These are phyloP conservation scores for Shinisaurus crocodilurus DNA, from an alignment of 2,113 vertebrate genomes.

Conservation along the genomic window DNA sequence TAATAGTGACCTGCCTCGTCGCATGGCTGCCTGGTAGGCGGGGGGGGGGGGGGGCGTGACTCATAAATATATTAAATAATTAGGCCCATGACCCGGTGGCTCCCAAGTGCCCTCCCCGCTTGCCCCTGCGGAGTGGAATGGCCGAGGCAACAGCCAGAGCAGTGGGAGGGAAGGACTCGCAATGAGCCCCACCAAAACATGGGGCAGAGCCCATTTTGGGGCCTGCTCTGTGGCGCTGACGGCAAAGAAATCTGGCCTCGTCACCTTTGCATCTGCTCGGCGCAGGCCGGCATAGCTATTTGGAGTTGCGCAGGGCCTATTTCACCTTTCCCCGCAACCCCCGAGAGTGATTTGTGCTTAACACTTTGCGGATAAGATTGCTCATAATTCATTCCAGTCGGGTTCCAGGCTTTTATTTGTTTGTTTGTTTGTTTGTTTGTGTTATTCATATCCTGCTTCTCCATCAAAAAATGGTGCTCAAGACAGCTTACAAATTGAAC, in stretches of 20 bases:
- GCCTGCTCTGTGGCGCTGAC: too few relatives aligned
- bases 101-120: too few relatives aligned
- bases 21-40: neutral
- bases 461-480: too few relatives aligned
- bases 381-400: neutral
- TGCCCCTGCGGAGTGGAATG: too few relatives aligned
- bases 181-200: neutral
- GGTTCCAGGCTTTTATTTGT: neutral
- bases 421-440: too few relatives aligned
- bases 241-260: neutral
- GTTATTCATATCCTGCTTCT: too few relatives aligned
- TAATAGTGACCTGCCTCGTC: neutral
- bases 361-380: neutral
- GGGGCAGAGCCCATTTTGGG: neutral
- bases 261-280: neutral
- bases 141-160: too few relatives aligned
- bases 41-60: neutral
- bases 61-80: fast-evolving
- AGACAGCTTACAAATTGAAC: too few relatives aligned
- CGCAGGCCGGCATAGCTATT: neutral
- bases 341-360: too few relatives aligned
- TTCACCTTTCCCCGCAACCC: neutral
- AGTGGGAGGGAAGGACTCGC: neutral
- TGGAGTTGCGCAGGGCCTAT: neutral
- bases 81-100: too few relatives aligned